These are phyloP conservation scores for Oryzaephilus surinamensis DNA, from an alignment of 1,140 invertebrate species.

Conservation along the genomic window DNA sequence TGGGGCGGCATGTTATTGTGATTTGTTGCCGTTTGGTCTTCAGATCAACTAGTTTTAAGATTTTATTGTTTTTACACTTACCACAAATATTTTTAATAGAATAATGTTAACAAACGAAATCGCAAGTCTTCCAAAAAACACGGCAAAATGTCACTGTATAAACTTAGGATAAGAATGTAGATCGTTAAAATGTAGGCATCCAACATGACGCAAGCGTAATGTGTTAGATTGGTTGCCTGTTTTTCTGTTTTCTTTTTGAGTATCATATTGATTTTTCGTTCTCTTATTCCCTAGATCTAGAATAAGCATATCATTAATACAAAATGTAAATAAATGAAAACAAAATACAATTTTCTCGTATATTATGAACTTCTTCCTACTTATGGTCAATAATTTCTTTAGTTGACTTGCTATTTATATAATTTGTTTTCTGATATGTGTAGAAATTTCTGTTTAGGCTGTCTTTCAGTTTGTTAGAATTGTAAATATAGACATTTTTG, in stretches of 20 bases:
- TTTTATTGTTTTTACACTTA: no score
- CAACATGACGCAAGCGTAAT: no score
- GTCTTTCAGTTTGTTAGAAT: slow-evolving; percentile 8
- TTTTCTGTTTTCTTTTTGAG: no score
- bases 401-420: no score
- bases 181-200: no score
- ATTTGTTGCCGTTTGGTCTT: slow-evolving; percentile 37
- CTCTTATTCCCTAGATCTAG: slow-evolving; percentile 17
- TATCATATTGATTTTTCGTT: no score
- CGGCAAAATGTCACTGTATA: slow-evolving; percentile 8
- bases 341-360: slow-evolving; percentile 8
- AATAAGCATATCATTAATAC: slow-evolving; percentile 26
- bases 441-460: slow-evolving; percentile 5
- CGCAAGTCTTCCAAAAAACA: slow-evolving; percentile 8
- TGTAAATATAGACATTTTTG: no score
- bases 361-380: slow-evolving; percentile 29
- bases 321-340: slow-evolving; percentile 19
- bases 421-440: no score
- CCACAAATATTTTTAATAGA: no score
- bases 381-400: slow-evolving; percentile 35
- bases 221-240: no score
- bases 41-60: no score
- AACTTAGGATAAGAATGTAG: slow-evolving; percentile 8
- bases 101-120: no score
- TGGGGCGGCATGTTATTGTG: slow-evolving; percentile 45